phyloP scores from a whole-genome alignment of 2,797 vertebrate genomes.

The Spizella passerina region DNA sequence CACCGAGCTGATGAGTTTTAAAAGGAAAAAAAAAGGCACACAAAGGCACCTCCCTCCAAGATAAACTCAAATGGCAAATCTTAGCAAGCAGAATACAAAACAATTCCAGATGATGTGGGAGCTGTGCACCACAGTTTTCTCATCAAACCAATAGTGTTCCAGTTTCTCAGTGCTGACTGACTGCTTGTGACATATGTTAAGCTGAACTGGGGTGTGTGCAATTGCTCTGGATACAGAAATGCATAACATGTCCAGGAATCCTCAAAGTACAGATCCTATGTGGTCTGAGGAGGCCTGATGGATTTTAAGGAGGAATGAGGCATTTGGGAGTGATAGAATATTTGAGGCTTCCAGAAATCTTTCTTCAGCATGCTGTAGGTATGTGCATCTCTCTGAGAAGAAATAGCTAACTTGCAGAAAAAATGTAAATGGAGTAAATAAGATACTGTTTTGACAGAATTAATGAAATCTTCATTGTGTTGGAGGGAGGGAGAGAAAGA shows the following conservation, averaged over 20 bases:
- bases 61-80: neutral
- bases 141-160: neutral
- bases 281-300: neutral
- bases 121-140: neutral
- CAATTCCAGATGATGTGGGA: neutral
- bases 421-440: neutral
- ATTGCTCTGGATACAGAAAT: neutral
- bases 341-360: neutral
- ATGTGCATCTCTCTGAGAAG: neutral
- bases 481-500: neutral
- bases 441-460: neutral
- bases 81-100: neutral
- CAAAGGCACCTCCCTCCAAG: neutral
- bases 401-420: neutral
- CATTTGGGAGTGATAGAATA: neutral
- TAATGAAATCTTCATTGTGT: neutral
- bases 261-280: neutral
- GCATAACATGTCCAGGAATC: neutral
- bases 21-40: neutral
- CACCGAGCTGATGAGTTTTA: neutral
- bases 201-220: neutral
- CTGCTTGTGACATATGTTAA: neutral
- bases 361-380: neutral
- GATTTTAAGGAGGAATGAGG: neutral
- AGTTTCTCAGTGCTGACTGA: neutral